phyloP scores from a whole-genome alignment of 2,113 vertebrate genomes.

The Calypte anna region DNA sequence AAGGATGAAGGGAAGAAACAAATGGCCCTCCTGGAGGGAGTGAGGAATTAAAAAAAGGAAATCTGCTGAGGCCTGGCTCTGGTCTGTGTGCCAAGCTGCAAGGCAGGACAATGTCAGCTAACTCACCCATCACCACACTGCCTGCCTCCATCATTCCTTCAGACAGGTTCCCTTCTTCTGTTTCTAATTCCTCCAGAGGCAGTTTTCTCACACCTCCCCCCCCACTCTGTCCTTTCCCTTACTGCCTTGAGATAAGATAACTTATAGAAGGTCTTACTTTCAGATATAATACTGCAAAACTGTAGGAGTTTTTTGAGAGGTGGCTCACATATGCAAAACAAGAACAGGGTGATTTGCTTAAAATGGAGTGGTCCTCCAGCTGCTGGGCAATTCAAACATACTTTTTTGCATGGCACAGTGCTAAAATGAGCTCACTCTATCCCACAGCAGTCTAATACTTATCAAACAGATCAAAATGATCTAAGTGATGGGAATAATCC shows the following conservation, averaged over 20 bases:
- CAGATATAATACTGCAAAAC: background rate
- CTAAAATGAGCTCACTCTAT: background rate
- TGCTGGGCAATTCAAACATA: background rate
- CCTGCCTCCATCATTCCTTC: background rate
- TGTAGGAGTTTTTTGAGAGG: background rate
- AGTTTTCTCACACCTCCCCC: background rate
- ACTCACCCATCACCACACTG: fast-evolving
- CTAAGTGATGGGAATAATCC: background rate
- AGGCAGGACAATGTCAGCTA: background rate
- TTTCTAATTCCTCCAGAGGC: background rate
- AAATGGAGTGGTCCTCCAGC: background rate
- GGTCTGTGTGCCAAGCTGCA: background rate
- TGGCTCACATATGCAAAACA: background rate
- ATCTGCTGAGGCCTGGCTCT: background rate
- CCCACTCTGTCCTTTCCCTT: background rate
- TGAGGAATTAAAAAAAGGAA: background rate
- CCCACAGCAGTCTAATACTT: background rate
- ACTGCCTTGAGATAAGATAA: background rate
- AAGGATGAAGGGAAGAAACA: background rate
- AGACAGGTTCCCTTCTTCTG: background rate
- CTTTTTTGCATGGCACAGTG: background rate
- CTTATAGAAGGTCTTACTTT: background rate
- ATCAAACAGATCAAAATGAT: background rate
- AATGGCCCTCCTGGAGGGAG: background rate
- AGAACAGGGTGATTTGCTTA: background rate